Evolutionary conservation across 2,113 vertebrate genomes (phyloP).

Genomic region (Oriolus oriolus): DNA sequence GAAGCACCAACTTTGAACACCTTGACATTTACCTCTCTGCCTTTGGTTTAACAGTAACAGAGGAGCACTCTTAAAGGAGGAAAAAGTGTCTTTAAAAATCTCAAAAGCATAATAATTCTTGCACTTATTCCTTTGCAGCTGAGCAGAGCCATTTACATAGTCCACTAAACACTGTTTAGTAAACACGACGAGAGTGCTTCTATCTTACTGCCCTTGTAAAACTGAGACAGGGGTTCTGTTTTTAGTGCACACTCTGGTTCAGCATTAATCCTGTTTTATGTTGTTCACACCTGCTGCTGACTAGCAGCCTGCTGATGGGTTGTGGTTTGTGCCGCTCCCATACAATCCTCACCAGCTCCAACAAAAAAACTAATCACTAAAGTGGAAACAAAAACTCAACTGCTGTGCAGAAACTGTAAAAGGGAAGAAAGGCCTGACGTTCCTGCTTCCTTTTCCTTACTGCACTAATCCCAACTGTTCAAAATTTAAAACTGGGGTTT

Average conservation of each 20-base stretch:
- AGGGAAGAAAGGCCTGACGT: not conserved
- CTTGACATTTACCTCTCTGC: not conserved
- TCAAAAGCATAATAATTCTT: not conserved
- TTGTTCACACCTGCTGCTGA: slow-evolving; percentile 82
- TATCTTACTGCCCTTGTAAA: slow-evolving; percentile 58
- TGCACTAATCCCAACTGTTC: not conserved
- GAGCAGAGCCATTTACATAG: slow-evolving; percentile 55
- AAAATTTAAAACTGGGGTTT: not conserved
- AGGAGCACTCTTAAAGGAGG: not conserved
- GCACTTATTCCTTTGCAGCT: slow-evolving; percentile 15
- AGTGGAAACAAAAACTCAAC: slow-evolving; percentile 16
- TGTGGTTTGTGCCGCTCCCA: slow-evolving; percentile 60
- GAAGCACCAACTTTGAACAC: not conserved
- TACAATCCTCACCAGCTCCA: slow-evolving; percentile 25
- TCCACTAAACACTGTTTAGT: slow-evolving; percentile 72
- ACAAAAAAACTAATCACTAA: not conserved
- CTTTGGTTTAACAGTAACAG: not conserved
- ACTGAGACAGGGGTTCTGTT: slow-evolving; percentile 76
- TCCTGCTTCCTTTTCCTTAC: not conserved
- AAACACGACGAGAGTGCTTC: slow-evolving; percentile 65
- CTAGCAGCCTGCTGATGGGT: slow-evolving; percentile 68
- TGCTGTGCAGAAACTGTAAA: not conserved
- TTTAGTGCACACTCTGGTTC: slow-evolving; percentile 76
- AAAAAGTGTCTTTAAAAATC: slow-evolving; percentile 2
- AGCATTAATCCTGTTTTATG: slow-evolving; percentile 80